Evolutionary conservation across 2,888 invertebrate genomes (phyloP).

Genomic region (Trachelus troglodyta): DNA sequence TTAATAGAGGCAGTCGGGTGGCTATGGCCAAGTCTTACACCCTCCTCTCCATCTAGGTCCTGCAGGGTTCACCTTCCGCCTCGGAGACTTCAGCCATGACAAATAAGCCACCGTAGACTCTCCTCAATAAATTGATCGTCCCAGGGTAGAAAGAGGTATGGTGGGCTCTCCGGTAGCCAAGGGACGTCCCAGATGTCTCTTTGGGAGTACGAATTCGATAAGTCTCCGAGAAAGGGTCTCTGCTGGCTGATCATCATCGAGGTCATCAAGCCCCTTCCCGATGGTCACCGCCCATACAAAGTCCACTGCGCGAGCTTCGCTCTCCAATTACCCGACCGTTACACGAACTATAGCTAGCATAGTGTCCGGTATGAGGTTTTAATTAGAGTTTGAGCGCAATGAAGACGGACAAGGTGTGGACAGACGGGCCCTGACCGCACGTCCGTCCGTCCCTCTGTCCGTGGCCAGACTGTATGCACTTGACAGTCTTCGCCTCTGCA

Average conservation of each 20-base stretch:
- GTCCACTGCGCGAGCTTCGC: not conserved
- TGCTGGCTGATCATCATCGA: not conserved
- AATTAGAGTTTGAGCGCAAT: constrained; percentile 34
- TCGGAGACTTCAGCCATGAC: not conserved
- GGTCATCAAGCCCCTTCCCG: not conserved
- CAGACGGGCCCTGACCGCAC: constrained; percentile 31
- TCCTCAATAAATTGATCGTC: not conserved
- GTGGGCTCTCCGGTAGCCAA: not conserved
- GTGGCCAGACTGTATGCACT: constrained; percentile 26
- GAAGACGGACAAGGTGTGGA: constrained; percentile 35
- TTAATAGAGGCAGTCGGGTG: constrained; percentile 40
- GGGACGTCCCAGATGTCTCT: not conserved
- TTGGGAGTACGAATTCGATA: not conserved
- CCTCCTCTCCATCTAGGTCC: not conserved
- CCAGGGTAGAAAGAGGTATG: not conserved
- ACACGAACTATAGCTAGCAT: not conserved
- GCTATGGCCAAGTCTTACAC: constrained; percentile 29
- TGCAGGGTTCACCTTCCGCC: not conserved
- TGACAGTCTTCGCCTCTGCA: constrained; percentile 34
- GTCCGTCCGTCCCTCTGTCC: constrained; percentile 22
- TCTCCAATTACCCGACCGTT: not conserved
- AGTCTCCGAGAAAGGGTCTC: not conserved
- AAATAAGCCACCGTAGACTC: not conserved
- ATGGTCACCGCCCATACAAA: not conserved
- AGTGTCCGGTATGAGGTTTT: constrained; percentile 22